Base-by-base conservation (phyloP, 2,888 invertebrate genomes). In the Eledona agricola region DNA sequence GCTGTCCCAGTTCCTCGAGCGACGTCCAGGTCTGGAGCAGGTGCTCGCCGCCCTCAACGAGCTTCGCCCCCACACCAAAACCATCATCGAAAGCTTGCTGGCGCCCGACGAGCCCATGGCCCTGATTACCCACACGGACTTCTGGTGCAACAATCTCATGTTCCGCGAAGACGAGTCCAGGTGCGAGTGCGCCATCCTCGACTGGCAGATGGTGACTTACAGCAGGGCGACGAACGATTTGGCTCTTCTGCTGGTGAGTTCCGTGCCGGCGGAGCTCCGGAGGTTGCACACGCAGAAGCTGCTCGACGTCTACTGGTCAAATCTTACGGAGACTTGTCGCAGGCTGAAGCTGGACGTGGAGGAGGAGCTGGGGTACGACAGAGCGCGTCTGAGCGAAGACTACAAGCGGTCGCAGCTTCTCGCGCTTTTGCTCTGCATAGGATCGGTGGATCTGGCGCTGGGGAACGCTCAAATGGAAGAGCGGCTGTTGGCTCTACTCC, bases 161-260 rank as follows among this genome's bases (percentile, higher is more conserved):
- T 89, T 90, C 66, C 78, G 80, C 46, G 82, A 83, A 51, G 73
- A 72, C 17, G 72, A 72, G 22, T 72, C 73, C 9, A 10, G 17
- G 7, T 82, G 81, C 63, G 80, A 83, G 53, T 90, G 90, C 69
- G 82, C 85, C 43, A 87, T 89, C 32, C 76, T 90, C 26, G 90
- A 90, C 72, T 90, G 90, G 90, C 90, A 90, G 78, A 90, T 90
- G 90, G 88, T 90, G 31, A 89, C 88, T 1, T 83, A 88, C 56
- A 88, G 88, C 57, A 78, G 82, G 64, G 89, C 89, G 10, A 90
- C 89, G 70, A 90, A 90, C 72, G 90, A 90, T 69, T 80, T 90
- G 4, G 90, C 90, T 0, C 75, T 89, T 9, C 76, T 90, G 37
- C 75, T 90, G 35, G 78, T 90, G 32, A 89, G 88, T 54, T 90